Percentiles rank a stretch among this genome's conserved stretches.
phyloP scores from a whole-genome alignment of 2,888 invertebrate genomes.

The Anthoptus insignis region DNA sequence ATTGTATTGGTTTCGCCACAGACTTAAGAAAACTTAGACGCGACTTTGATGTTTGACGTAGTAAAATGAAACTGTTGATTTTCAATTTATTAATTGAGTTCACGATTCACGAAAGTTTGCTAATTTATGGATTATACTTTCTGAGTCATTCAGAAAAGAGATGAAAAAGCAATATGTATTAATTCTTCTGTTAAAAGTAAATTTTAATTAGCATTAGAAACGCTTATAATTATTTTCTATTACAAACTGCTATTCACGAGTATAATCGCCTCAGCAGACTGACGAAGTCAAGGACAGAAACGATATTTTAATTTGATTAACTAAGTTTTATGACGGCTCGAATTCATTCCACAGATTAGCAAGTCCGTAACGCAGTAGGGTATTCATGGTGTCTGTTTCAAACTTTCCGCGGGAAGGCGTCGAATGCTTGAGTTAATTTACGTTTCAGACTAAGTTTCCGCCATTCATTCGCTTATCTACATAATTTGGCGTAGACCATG shows the following conservation, averaged over 20 bases:
- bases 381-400: constrained; percentile 66
- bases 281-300: constrained; percentile 14
- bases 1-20: constrained; percentile 58
- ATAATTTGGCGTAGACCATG: constrained; percentile 81
- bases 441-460: constrained; percentile 77
- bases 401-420: constrained; percentile 73
- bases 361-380: constrained; percentile 39
- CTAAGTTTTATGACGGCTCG: constrained; percentile 34
- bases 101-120: no score
- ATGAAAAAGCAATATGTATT: constrained; percentile 79
- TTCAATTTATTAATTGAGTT: no score
- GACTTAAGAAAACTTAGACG: constrained; percentile 45
- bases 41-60: neutral
- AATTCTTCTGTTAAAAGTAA: constrained; percentile 67
- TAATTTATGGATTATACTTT: constrained; percentile 52
- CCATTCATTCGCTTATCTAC: constrained; percentile 83
- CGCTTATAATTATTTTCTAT: constrained; percentile 59
- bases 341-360: constrained; percentile 35
- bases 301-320: constrained; percentile 31
- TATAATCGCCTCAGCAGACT: no score
- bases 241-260: no score
- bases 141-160: constrained; percentile 62
- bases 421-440: constrained; percentile 78
- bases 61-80: neutral
- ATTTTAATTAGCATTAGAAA: constrained; percentile 73